Conservation (phyloP, 37 sponge, comb jelly and placozoan genomes). For the Beroe ovata region DNA sequence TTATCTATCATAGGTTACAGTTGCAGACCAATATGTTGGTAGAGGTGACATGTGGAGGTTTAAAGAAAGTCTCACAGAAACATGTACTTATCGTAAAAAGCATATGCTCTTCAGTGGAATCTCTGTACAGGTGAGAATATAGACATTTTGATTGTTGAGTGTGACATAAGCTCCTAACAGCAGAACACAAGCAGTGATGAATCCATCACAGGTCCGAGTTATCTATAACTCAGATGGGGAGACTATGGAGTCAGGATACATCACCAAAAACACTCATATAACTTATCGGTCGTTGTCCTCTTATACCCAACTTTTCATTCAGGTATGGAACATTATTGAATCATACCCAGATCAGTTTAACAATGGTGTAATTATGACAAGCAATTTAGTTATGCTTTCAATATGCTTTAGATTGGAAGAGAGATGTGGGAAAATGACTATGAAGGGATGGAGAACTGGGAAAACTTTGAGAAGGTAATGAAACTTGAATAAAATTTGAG, state of each 20-base stretch:
- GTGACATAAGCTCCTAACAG: too few relatives aligned
- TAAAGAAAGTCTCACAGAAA: background rate
- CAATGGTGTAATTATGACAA: too few relatives aligned
- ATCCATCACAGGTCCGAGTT: background rate
- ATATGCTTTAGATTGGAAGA: slow-evolving; percentile 32
- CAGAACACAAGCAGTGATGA: too few relatives aligned
- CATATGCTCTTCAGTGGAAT: slow-evolving; percentile 60
- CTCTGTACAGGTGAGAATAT: slow-evolving; percentile 20
- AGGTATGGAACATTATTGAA: too few relatives aligned
- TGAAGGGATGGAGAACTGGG: slow-evolving; percentile 63
- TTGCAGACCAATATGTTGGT: slow-evolving; percentile 46
- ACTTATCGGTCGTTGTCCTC: slow-evolving; percentile 55
- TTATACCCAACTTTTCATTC: slow-evolving; percentile 58
- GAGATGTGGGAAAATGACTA: slow-evolving; percentile 67
- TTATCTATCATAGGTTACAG: background rate
- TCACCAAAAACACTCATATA: slow-evolving; percentile 27
- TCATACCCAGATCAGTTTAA: too few relatives aligned
- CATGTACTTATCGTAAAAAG: slow-evolving; percentile 37
- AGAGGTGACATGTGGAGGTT: slow-evolving; percentile 65
- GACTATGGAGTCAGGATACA: slow-evolving; percentile 17
- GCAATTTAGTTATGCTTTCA: too few relatives aligned
- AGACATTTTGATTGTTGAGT: too few relatives aligned
- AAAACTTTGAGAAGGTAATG: slow-evolving; percentile 60
- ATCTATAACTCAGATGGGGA: slow-evolving; percentile 15
- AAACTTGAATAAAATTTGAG: too few relatives aligned